These are phyloP conservation scores for Pyxicephalus adspersus DNA, from an alignment of 2,113 vertebrate genomes.

Conservation along the genomic window DNA sequence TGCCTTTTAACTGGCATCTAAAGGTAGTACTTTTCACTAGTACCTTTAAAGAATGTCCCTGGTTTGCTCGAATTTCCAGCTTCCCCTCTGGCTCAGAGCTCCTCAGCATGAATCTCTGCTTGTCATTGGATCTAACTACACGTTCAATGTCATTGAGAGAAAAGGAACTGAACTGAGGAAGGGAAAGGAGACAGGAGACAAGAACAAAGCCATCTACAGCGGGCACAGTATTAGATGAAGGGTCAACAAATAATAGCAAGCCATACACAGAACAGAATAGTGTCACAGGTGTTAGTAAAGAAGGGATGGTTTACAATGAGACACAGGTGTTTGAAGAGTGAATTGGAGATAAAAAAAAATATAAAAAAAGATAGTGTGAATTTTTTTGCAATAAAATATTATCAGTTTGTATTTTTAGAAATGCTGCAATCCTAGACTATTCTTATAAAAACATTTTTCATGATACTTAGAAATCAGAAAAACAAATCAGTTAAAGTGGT, in stretches of 20 bases:
- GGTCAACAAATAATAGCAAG: not conserved
- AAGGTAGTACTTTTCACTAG: not conserved
- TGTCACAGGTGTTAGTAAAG: too few relatives aligned
- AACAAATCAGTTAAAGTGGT: too few relatives aligned
- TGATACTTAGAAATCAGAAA: too few relatives aligned
- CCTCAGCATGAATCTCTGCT: slow-evolving; percentile 80
- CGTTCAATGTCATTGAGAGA: slow-evolving; percentile 75
- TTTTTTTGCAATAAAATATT: too few relatives aligned
- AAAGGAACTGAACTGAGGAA: slow-evolving; percentile 77
- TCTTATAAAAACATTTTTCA: too few relatives aligned
- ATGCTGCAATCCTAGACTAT: too few relatives aligned
- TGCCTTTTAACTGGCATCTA: too few relatives aligned
- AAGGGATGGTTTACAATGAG: too few relatives aligned
- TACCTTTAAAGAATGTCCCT: slow-evolving; percentile 87
- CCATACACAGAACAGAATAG: too few relatives aligned
- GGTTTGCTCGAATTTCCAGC: slow-evolving; percentile 84
- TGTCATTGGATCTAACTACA: slow-evolving; percentile 78
- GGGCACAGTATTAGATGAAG: not conserved
- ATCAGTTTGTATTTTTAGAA: too few relatives aligned
- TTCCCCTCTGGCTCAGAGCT: slow-evolving; percentile 67
- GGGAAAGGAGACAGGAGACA: slow-evolving; percentile 73
- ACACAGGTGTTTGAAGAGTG: too few relatives aligned
- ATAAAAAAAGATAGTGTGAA: not conserved
- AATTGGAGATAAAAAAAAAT: too few relatives aligned
- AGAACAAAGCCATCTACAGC: slow-evolving; percentile 83